Evolutionary conservation across 2,113 vertebrate genomes (phyloP), one percentile per base, ranked within the genome.

Genomic region (Rhinopithecus roxellana): DNA sequence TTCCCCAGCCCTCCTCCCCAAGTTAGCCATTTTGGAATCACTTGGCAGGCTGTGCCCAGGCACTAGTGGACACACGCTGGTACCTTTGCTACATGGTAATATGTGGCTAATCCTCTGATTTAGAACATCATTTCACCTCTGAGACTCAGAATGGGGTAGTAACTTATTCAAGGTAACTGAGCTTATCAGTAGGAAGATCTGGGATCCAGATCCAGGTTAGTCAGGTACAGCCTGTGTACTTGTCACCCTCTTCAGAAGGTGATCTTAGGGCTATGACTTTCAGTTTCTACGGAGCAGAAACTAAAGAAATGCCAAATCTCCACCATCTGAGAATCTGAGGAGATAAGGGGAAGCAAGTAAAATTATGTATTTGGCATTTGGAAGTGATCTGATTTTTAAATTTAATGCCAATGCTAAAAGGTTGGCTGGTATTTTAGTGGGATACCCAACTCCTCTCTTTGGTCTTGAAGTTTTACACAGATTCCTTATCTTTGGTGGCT

Each of bases 361-460:
- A 92, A 77, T 69, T n/a, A 87, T 50, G 40, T 52, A 59, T 75
- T 82, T 95, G 70, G 52, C 50, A 72, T 94, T 90, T 93, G 64
- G 74, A 90, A 92, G 69, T 81, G 27, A 89, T 92, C 72, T 48
- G 40, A 45, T 80, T 89, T 97, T 79, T 93, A 25, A 96, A 35
- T 52, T 93, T 79, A 78, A 69, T 38, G 40, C 27, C 17, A 35
- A 35, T 88, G 64, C 22, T 80, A 9, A 93, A 80, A 93, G 38
- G 8, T 52, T 79, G 88, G 27, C 35, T 79, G 2, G 80, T 79
- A 80, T 84, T 96, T 96, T 40, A 77, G 40, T n/a, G 45, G 81
- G 43, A 75, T 52, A 55, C 12, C 20, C 8, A 1, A 25, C 61
- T 94, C 20, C 3, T 55, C 25, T 94, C 43, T 94, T 79, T 81